phyloP scores from a whole-genome alignment of 2,797 vertebrate genomes.

The Myripristis murdjan region DNA sequence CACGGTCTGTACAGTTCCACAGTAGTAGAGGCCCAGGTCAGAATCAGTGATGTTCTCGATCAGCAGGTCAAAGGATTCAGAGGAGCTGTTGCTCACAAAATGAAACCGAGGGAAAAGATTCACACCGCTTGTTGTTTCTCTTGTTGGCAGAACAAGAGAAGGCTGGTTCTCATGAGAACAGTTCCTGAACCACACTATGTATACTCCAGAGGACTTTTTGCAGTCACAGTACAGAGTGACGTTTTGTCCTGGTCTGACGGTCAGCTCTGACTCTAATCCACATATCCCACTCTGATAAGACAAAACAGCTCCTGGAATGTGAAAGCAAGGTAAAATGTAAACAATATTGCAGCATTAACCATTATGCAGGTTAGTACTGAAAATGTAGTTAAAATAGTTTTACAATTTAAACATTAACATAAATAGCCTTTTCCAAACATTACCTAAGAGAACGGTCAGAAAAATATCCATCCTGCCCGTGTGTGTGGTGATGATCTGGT shows the following conservation, averaged over 20 bases:
- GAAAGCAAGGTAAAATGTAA: slow-evolving; percentile 6
- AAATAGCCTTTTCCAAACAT: neutral
- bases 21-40: slow-evolving; percentile 67
- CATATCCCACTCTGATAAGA: neutral
- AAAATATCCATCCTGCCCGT: slow-evolving; percentile 11
- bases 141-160: slow-evolving; percentile 28
- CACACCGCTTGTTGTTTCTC: no score
- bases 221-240: slow-evolving; percentile 68
- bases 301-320: slow-evolving; percentile 37
- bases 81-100: slow-evolving; percentile 8
- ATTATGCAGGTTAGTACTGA: neutral
- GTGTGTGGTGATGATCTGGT: neutral
- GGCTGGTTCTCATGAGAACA: slow-evolving; percentile 62
- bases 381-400: rapidly evolving
- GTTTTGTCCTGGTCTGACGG: slow-evolving; percentile 51
- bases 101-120: slow-evolving; percentile 29
- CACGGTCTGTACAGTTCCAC: neutral
- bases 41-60: slow-evolving; percentile 48
- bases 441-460: slow-evolving; percentile 30
- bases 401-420: neutral
- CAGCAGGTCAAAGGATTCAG: slow-evolving; percentile 48
- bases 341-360: neutral
- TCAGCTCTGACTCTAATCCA: slow-evolving; percentile 25
- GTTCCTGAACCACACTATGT: slow-evolving; percentile 62
- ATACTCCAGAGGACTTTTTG: neutral